Evolutionary conservation across 2,113 vertebrate species (phyloP).

Genomic region (Mormoops blainvillei): DNA sequence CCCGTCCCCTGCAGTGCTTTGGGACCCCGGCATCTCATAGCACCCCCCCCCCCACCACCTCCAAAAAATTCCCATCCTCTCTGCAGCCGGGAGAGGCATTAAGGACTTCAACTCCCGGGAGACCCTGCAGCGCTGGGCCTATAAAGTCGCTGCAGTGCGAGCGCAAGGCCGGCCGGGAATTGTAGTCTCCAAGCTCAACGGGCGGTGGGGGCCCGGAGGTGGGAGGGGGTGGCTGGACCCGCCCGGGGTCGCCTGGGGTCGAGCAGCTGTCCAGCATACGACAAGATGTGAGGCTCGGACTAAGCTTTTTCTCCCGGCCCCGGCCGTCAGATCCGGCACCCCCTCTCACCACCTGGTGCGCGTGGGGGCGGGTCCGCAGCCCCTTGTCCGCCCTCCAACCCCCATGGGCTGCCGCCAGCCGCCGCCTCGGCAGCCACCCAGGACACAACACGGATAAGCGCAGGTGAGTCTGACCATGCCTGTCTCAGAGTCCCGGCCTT

Average conservation of each 20-base stretch:
- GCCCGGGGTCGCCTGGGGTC: constrained; percentile 34
- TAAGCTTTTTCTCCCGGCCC: background rate
- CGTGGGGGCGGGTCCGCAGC: constrained; percentile 50
- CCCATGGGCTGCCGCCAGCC: constrained; percentile 70
- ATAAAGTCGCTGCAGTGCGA: background rate
- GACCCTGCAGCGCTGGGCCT: background rate
- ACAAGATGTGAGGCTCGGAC: background rate
- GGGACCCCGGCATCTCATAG: constrained; percentile 53
- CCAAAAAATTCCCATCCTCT: constrained; percentile 29
- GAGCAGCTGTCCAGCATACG: background rate
- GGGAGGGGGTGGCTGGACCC: constrained; percentile 37
- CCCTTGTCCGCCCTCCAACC: constrained; percentile 42
- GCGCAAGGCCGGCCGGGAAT: constrained; percentile 47
- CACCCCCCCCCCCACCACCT: background rate
- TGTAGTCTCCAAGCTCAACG: constrained; percentile 46
- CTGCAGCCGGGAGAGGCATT: constrained; percentile 48
- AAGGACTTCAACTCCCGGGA: constrained; percentile 68
- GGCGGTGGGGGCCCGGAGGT: constrained; percentile 26
- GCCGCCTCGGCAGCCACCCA: constrained; percentile 55
- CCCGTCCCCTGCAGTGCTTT: constrained; percentile 1
- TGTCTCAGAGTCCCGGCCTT: background rate
- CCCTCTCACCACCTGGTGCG: background rate
- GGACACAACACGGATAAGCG: constrained; percentile 56
- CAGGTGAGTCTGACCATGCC: constrained; percentile 61
- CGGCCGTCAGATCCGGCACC: constrained; percentile 19